Evolutionary conservation across 2,888 invertebrate genomes (phyloP).

Genomic region (Mermis nigrescens): DNA sequence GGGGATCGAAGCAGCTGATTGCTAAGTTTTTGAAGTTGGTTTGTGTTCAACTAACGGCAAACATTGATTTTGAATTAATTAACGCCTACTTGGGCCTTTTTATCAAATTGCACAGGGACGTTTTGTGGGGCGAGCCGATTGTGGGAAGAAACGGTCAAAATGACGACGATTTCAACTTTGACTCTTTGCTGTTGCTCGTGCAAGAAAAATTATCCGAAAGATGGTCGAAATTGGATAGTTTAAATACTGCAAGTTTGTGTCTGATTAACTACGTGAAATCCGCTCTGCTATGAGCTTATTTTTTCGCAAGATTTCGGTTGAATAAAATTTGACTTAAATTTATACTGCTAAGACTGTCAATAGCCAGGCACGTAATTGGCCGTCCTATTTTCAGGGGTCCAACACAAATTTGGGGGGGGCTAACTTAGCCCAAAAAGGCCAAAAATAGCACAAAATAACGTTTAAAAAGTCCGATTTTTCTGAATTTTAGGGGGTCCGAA

Average conservation of each 20-base stretch:
- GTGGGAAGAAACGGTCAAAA: background rate
- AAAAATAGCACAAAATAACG: no score
- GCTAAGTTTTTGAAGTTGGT: conserved; percentile 57
- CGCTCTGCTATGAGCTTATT: no score
- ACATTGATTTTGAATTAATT: conserved; percentile 65
- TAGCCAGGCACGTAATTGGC: no score
- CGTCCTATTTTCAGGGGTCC: no score
- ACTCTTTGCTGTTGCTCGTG: background rate
- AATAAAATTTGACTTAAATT: no score
- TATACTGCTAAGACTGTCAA: no score
- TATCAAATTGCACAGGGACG: conserved; percentile 44
- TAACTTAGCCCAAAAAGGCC: no score
- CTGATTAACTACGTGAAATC: background rate
- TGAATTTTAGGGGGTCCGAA: no score
- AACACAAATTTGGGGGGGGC: no score
- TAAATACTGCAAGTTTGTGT: background rate
- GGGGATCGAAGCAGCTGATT: conserved; percentile 52
- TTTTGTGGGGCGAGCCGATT: background rate
- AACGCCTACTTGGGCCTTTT: conserved; percentile 74
- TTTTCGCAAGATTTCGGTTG: no score
- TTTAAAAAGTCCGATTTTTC: no score
- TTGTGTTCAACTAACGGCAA: conserved; percentile 49
- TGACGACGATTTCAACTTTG: background rate
- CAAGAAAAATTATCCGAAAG: no score
- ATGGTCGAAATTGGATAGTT: background rate